Conservation (phyloP, 2,888 invertebrate species). For the Clostera curtula region DNA sequence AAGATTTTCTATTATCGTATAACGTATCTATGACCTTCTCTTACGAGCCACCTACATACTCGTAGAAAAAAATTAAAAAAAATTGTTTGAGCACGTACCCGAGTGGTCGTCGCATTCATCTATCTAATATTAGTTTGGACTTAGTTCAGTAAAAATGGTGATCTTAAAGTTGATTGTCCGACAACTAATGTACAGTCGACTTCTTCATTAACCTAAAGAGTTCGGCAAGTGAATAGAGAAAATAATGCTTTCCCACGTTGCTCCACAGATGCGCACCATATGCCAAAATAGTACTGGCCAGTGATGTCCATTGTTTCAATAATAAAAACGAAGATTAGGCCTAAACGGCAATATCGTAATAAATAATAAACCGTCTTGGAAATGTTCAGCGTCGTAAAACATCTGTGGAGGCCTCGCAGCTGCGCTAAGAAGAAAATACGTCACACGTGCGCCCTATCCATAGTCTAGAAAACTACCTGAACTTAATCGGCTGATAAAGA, state of each 20-base stretch:
- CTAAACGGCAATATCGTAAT: constrained; percentile 71
- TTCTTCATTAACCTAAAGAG: no score
- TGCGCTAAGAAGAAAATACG: constrained; percentile 65
- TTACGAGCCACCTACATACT: no score
- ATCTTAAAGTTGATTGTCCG: no score
- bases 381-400: constrained; percentile 71
- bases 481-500: constrained; percentile 33
- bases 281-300: constrained; percentile 59
- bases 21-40: no score
- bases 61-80: no score
- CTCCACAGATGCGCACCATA: constrained; percentile 59
- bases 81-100: no score
- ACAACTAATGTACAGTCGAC: no score
- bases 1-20: no score
- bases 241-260: constrained; percentile 53
- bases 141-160: no score
- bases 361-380: constrained; percentile 70
- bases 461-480: constrained; percentile 47
- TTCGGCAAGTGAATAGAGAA: no score
- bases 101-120: no score
- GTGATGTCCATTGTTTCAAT: constrained; percentile 68
- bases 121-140: no score
- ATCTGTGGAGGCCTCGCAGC: constrained; percentile 69
- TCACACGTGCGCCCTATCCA: constrained; percentile 60
- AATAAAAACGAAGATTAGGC: constrained; percentile 71